Evolutionary conservation across 2,888 invertebrate genomes (phyloP).

Genomic region (Erebia epiphron): DNA sequence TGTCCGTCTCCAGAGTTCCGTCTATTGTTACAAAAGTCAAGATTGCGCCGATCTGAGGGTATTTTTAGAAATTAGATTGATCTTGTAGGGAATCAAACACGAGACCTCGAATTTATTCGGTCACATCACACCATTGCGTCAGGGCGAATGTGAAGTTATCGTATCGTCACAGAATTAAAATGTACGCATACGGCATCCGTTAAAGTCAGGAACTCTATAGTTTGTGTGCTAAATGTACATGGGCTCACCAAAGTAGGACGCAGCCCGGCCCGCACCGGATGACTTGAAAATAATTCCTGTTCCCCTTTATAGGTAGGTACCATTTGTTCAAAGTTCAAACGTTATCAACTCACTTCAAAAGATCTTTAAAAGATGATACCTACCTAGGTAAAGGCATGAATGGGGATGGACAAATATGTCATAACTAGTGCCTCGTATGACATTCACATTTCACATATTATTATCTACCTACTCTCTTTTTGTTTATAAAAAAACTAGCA

Average conservation of each 20-base stretch:
- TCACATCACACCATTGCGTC: too few species aligned
- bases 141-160: background rate
- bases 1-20: too few species aligned
- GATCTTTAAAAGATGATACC: background rate
- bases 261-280: slow-evolving; percentile 19
- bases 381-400: too few species aligned
- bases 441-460: too few species aligned
- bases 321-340: slow-evolving; percentile 6
- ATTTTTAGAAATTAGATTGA: too few species aligned
- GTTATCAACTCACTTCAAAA: slow-evolving; percentile 3
- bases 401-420: background rate
- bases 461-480: too few species aligned
- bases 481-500: too few species aligned
- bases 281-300: slow-evolving; percentile 19
- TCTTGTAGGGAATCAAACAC: too few species aligned
- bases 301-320: background rate
- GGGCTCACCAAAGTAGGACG: slow-evolving; percentile 21
- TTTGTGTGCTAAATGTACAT: slow-evolving; percentile 10
- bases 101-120: too few species aligned
- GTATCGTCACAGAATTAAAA: background rate
- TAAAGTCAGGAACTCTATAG: slow-evolving; percentile 6
- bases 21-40: too few species aligned
- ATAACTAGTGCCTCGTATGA: too few species aligned
- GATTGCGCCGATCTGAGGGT: too few species aligned
- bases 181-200: slow-evolving; percentile 11